Base-by-base conservation (phyloP, 1,140 invertebrate genomes). In the Spodoptera litura region DNA sequence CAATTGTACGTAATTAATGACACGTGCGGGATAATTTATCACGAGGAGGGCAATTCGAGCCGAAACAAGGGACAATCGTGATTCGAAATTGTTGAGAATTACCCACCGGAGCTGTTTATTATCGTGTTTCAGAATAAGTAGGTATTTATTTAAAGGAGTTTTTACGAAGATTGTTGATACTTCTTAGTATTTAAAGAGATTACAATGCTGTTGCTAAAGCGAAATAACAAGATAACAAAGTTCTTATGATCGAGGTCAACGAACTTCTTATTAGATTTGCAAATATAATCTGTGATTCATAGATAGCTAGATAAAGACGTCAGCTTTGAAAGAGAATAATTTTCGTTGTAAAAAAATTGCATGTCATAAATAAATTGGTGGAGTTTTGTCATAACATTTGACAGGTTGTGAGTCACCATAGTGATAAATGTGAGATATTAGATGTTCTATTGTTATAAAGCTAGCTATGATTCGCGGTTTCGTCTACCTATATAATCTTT, bases 1-100 rank as follows among this genome's bases (percentile, higher is more conserved):
- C 72, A 80, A 75, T 70, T 20, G 78, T 44, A 44, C 0, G 38
- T 75, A 80, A 80, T 80, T 80, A 80, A 70, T 49, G 72, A 80
- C 78, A 80, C 78, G 78, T 80, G 78, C 78, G 62, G 13, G 61
- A 70, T 75, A 75, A 80, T 76, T 80, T 75, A 80, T 80, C 72
- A 59, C 13, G 55, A 25, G 27, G n/a, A 44, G n/a, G 62, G 61
- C 74, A 70, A 80, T 80, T 76, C 20, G 56, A 49, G 27, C 11
- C 20, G 53, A 62, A 68, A 51, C 13, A 70, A 62, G 72, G 27
- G 11, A 35, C 64, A 27, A 15, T 51, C 44, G 58, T 53, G 72
- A 76, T 61, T 74, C 15, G 44, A 38, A 75, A 75, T 80, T 61
- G 70, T 74, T 5, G 38, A 20, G 44, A 74, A 74, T 72, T 72